Conservation (phyloP, 2,797 vertebrate species). For the Mus caroli region DNA sequence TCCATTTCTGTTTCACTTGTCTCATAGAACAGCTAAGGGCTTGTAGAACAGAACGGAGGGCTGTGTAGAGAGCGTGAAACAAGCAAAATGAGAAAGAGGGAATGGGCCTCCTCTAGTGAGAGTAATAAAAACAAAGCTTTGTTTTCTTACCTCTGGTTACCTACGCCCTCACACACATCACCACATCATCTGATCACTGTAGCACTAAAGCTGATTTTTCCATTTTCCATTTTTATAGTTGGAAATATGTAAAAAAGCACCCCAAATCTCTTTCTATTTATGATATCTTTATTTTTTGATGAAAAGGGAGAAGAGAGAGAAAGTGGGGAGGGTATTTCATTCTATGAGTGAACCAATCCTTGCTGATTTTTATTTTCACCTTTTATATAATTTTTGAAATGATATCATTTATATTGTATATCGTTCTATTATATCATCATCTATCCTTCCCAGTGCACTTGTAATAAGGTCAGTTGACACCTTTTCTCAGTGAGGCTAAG, state of each 20-base stretch:
- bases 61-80: neutral
- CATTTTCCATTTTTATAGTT: neutral
- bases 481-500: neutral
- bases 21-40: neutral
- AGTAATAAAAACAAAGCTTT: neutral
- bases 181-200: neutral
- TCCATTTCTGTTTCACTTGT: neutral
- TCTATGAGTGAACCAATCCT: neutral
- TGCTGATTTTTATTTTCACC: neutral
- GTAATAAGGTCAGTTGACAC: neutral
- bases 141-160: constrained; percentile 1
- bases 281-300: constrained; percentile 17
- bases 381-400: neutral
- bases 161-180: neutral
- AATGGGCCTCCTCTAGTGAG: neutral
- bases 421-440: neutral
- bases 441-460: neutral
- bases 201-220: neutral
- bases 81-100: neutral
- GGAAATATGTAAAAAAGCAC: neutral
- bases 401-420: neutral
- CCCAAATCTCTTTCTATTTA: constrained; percentile 6
- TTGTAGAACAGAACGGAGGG: constrained; percentile 12
- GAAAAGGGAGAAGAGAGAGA: neutral
- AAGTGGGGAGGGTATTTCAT: neutral